Evolutionary conservation across 1,140 invertebrate species (phyloP), one percentile per base, ranked within the genome.

Genomic region (Drosophila arawakana): DNA sequence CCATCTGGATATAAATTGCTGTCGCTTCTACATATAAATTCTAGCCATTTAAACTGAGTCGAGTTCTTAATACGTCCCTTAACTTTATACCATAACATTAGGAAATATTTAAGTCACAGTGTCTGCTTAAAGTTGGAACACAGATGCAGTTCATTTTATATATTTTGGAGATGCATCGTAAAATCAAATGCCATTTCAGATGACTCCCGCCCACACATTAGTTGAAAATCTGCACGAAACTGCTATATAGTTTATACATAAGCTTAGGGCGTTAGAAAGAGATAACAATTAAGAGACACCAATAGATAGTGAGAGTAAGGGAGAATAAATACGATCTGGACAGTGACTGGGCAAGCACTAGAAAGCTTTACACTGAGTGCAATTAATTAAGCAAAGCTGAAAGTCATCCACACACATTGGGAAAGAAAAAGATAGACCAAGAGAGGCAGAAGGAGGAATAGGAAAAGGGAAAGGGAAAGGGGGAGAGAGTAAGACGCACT

Each of bases 361-460:
- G 65, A 65, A 72, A 86, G 82, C 79, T 82, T 77, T 72, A 69
- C 73, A 60, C 80, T 83, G 83, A 86, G 84, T 86, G 83, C 83
- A 86, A 86, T 86, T 86, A 86, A 86, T 86, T 86, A 86, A 86
- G 83, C 83, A 86, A 86, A 88, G 83, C 83, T 88, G 83, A 88
- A 86, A 86, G 83, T 86, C 84, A 88, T 88, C 76, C 84, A 80
- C 75, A 47, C 59, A n/a, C 30, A 47, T 39, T n/a, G 9, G 9
- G 39, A 6, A 50, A 34, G 21, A 7, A 2, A 50, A 10, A 11
- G 49, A 25, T 9, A 50, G 25, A 11, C 3, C 21, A 15, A 55
- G 35, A 21, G 52, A 30, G 10, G 25, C 10, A 7, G 2, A 15
- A 15, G 15, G 15, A 15, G 15, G 15, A 15, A 15, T 15, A 50